Conservation (phyloP, 2,113 vertebrate genomes). For the Phalacrocorax brasilianus region DNA sequence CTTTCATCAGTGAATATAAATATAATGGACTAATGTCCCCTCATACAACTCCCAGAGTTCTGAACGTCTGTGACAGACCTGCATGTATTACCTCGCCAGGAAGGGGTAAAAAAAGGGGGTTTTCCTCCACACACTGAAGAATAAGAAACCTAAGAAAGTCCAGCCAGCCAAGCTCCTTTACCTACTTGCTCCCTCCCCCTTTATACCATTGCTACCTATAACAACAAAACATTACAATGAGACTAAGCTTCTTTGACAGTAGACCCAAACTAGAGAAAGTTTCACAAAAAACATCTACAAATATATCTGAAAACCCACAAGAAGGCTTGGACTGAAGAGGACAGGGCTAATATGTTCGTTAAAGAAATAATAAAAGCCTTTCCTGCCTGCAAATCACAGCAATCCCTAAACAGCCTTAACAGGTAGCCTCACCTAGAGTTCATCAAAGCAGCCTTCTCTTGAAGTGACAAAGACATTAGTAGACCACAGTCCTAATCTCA, state of each 20-base stretch:
- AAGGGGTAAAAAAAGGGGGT: neutral
- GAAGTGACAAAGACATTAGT: neutral
- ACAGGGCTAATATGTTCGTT: neutral
- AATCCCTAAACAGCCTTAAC: neutral
- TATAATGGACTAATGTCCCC: neutral
- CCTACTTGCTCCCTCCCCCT: neutral
- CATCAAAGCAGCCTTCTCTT: neutral
- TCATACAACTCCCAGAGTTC: neutral
- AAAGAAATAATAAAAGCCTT: neutral
- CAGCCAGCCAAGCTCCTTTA: neutral
- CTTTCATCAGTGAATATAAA: neutral
- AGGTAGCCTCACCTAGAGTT: neutral
- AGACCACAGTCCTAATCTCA: neutral
- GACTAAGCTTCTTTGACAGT: neutral
- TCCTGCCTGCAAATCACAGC: neutral
- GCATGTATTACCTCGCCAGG: neutral
- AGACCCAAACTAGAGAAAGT: neutral
- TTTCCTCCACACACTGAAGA: neutral
- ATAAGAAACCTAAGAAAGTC: neutral
- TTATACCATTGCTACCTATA: neutral
- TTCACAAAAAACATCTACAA: neutral
- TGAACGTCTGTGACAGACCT: neutral
- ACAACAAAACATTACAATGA: neutral
- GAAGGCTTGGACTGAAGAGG: neutral
- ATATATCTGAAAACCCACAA: neutral